A percentile compares a stretch with the other conserved stretches of the same genome.
phyloP scores from a whole-genome alignment of 2,113 vertebrate genomes.

The Eudorcas thomsonii region DNA sequence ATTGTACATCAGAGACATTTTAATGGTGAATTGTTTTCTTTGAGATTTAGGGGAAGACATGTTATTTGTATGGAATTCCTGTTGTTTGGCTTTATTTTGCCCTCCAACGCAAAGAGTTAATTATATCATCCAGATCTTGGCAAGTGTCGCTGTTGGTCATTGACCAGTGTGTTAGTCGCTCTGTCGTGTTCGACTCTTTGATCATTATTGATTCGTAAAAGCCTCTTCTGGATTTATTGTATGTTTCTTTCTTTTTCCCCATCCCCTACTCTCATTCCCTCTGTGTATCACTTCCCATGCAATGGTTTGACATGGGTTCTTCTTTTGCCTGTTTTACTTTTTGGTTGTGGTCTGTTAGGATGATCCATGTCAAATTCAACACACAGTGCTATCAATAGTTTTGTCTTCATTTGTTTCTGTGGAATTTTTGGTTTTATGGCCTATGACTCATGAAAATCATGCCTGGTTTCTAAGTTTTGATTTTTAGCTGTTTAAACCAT shows the following conservation, averaged over 20 bases:
- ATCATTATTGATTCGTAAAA: background rate
- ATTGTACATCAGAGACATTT: background rate
- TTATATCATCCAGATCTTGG: background rate
- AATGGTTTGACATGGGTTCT: background rate
- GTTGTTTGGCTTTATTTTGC: constrained; percentile 7
- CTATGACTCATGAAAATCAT: constrained; percentile 1
- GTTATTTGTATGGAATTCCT: background rate
- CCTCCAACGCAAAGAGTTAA: background rate
- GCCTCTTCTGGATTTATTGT: background rate
- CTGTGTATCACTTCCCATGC: background rate
- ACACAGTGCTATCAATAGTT: background rate
- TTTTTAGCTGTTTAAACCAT: background rate
- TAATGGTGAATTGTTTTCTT: background rate
- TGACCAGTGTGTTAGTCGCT: background rate
- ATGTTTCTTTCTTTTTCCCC: background rate
- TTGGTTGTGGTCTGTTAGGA: background rate
- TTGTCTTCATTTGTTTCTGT: background rate
- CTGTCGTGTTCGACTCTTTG: background rate
- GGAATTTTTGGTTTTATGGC: background rate
- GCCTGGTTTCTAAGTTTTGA: constrained; percentile 5
- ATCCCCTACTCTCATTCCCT: background rate
- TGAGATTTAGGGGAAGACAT: background rate
- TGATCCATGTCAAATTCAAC: background rate
- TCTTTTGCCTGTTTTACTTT: background rate
- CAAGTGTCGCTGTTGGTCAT: background rate